Evolutionary conservation across 2,113 vertebrate species (phyloP).

Genomic region (Brevimyrus niger): DNA sequence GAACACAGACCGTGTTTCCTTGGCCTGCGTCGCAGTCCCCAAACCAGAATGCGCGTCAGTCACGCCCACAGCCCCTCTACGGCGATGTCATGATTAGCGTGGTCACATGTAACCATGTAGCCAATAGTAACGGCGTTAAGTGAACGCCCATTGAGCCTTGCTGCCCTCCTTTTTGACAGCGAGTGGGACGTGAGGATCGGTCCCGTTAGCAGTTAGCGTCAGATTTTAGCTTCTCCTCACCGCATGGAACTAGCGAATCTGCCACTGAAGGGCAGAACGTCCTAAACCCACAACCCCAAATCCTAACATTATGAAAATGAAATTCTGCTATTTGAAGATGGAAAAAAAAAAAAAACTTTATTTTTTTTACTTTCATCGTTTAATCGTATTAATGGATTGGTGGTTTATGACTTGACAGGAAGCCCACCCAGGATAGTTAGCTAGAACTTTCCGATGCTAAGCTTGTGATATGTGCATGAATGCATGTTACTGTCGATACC

Average conservation of each 20-base stretch:
- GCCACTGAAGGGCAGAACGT: background rate
- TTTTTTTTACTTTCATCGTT: background rate
- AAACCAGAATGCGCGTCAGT: slow-evolving; percentile 42
- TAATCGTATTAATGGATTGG: background rate
- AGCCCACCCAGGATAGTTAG: slow-evolving; percentile 8
- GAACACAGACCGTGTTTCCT: background rate
- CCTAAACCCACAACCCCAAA: slow-evolving; percentile 1
- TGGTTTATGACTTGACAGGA: background rate
- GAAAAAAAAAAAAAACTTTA: background rate
- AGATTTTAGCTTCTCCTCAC: background rate
- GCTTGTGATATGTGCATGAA: slow-evolving; percentile 37
- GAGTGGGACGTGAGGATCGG: background rate
- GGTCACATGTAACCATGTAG: background rate
- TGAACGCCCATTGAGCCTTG: background rate
- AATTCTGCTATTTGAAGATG: background rate
- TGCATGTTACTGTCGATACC: slow-evolving; percentile 32
- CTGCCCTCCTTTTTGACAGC: background rate
- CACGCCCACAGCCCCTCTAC: slow-evolving; percentile 20
- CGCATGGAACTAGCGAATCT: slow-evolving; percentile 15
- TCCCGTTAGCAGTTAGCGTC: background rate
- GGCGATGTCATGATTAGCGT: slow-evolving; percentile 17
- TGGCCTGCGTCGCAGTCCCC: background rate
- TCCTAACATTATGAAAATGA: background rate
- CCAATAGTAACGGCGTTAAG: background rate
- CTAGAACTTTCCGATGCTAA: slow-evolving; percentile 12